A percentile compares a stretch with the other conserved stretches of the same genome.
These are phyloP conservation scores for Falco naumanni DNA, from an alignment of 2,797 vertebrate genomes.

Conservation along the genomic window DNA sequence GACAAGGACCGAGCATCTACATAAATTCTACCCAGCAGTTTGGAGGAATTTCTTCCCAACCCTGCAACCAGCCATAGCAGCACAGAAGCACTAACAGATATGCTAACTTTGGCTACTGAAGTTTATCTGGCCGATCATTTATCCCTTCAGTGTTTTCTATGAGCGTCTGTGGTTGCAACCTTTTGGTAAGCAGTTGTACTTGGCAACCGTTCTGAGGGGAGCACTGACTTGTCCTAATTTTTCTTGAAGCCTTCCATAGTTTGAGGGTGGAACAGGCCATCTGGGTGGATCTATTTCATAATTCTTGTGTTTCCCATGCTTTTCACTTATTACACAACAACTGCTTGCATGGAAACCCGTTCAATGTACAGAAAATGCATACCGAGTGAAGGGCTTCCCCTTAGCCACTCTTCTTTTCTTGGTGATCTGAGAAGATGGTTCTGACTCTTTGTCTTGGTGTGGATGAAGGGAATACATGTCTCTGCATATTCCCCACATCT, in stretches of 20 bases:
- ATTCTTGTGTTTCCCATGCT: not conserved
- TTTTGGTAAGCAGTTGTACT: not conserved
- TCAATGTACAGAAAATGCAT: not conserved
- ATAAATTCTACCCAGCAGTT: not conserved
- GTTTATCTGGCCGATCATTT: not conserved
- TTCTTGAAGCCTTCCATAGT: not conserved
- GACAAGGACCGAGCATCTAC: not conserved
- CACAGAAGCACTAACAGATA: not conserved
- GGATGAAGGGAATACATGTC: not conserved
- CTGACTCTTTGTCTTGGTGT: not conserved
- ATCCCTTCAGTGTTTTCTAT: not conserved
- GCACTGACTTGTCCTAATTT: not conserved
- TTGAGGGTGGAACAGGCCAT: not conserved
- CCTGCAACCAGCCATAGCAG: not conserved
- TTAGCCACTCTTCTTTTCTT: not conserved
- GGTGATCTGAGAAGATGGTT: not conserved
- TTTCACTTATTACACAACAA: not conserved
- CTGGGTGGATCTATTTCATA: not conserved
- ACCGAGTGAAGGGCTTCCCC: not conserved
- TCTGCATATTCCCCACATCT: not conserved
- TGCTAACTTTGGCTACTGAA: not conserved
- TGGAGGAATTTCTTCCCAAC: not conserved
- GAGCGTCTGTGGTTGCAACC: not conserved
- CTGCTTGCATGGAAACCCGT: not conserved
- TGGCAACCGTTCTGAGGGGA: not conserved